Evolutionary conservation across 2,888 invertebrate genomes (phyloP), one percentile per base, ranked within the genome.

Genomic region (Xestia rhomboidea): DNA sequence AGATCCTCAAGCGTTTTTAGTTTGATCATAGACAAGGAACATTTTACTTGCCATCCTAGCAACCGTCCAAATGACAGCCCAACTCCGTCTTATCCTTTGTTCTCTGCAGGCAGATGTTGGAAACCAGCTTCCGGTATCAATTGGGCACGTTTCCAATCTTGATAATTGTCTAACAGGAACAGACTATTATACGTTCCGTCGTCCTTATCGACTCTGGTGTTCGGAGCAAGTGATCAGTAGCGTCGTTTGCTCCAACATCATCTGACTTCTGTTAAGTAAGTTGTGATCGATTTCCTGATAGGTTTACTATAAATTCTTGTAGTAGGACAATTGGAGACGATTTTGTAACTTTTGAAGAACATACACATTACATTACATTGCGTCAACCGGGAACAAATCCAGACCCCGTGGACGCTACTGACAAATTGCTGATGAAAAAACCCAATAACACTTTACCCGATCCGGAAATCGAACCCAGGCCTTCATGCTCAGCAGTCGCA

Each of bases 101-200:
- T 66, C 57, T 44, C 24, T 0, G 10, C 10, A 44, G 66, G 34
- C 57, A 46, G 72, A 68, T 63, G 51, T 60, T 60, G 38, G 63
- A 27, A 38, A 60, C 44, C 44, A 34, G 60, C 30, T 81, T 38
- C 73, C 78, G 68, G 64, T 82, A 66, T 69, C 71, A 72, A 72
- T 72, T 82, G 78, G 81, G 81, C 81, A 77, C 72, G 64, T 73
- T 72, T 77, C 82, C 81, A 81, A 81, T 81, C 81, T 78, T 46
- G 81, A 77, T 81, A 82, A 82, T 68, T 77, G 51, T 78, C 46
- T 24, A 4, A 46, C 60, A 82, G 64, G 72, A 82, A 80, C 27
- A 18, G 51, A 15, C 68, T 60, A 64, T 77, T 82, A 68, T 27
- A 77, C 30, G 38, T 68, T 51, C 11, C 21, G 6, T 64, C 30